Base-by-base conservation (phyloP, 2,113 vertebrate species). In the Nannobrachium achirus region DNA sequence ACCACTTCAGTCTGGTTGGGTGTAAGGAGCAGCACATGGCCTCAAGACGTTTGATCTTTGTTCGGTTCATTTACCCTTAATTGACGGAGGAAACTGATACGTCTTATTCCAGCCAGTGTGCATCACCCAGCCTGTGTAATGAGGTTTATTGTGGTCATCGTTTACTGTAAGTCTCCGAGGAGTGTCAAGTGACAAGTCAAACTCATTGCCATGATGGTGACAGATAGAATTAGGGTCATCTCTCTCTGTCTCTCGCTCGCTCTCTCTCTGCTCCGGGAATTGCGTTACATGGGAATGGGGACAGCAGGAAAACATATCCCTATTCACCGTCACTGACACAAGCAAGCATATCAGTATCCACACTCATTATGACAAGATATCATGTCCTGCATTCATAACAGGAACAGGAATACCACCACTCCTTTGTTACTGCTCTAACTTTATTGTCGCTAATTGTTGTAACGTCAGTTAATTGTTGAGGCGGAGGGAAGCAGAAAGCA, bases 241-340 rank as follows among this genome's bases (percentile, higher is more conserved):
- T 45, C 41, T 44, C 8, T 59, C 15, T 44, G 2, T 13, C 41
- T 44, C 57, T 44, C n/a, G 19, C 10, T 44, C 15, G 10, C 15
- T 19, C 15, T 18, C 57, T 20, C 57, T 44, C 10, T 8, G 48
- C 39, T 50, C 42, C 15, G 56, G 52, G 67, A 78, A 40, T 78
- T 78, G 19, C 20, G 38, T 81, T 77, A 67, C 79, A 63, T 78
- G 75, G 75, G 75, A 78, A 81, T 74, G 75, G 57, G 79, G 71
- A 60, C 71, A 81, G 11, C 11, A 45, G 63, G 64, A 33, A 67
- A 58, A 46, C 46, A 56, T 66, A 70, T 58, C 63, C 57, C 50
- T 7, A n/a, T 59, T 44, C 45, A 69, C 41, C 33, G 51, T 45
- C 52, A 50, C 14, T 20, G 51, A 33, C 9, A 13, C 42, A 56